phyloP scores from a whole-genome alignment of 2,113 vertebrate species.

The Pachycephala philippinensis region DNA sequence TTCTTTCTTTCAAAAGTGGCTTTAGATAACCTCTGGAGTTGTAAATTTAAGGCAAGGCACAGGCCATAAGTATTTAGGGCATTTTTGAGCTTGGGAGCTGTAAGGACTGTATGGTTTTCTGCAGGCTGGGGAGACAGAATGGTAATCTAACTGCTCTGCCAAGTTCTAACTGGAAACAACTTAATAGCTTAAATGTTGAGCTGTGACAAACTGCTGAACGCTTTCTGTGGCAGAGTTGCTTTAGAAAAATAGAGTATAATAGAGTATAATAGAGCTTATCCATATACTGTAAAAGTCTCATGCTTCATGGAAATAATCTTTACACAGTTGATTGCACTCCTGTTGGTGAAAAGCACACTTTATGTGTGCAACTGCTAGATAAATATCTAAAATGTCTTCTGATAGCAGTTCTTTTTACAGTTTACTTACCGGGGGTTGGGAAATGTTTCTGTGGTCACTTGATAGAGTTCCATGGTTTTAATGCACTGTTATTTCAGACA shows the following conservation, averaged over 20 bases:
- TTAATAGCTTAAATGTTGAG: neutral
- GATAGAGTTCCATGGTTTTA: neutral
- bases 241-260: neutral
- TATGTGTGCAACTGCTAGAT: neutral
- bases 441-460: neutral
- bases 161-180: neutral
- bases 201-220: accelerated
- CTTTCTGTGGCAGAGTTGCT: neutral
- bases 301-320: neutral
- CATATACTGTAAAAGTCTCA: neutral
- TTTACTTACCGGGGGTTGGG: neutral
- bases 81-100: neutral
- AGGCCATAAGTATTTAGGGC: neutral
- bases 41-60: neutral
- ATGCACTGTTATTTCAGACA: neutral
- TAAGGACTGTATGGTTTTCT: neutral
- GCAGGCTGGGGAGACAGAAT: neutral
- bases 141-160: neutral
- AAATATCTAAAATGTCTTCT: neutral
- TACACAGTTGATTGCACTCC: neutral
- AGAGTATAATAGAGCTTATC: neutral
- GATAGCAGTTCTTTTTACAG: neutral
- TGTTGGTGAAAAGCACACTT: neutral
- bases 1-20: neutral
- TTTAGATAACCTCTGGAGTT: neutral